Evolutionary conservation across 2,888 invertebrate species (phyloP).

Genomic region (Melanophora roralis): DNA sequence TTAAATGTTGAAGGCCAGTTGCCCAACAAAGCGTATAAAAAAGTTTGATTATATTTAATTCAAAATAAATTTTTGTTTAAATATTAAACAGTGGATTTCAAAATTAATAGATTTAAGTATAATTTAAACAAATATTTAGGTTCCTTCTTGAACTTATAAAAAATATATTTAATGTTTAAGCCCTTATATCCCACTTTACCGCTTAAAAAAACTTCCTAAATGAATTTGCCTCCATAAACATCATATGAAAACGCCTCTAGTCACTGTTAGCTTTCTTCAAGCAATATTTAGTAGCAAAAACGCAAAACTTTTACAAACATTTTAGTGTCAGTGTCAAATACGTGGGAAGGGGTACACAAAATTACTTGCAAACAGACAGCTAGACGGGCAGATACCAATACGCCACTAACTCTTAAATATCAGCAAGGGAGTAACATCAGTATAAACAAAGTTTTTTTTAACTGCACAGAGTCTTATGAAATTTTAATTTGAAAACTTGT

Average conservation of each 20-base stretch:
- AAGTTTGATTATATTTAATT: background rate
- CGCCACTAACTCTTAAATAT: constrained; percentile 22
- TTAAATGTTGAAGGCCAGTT: background rate
- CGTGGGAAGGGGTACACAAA: constrained; percentile 17
- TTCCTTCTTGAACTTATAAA: too few species aligned
- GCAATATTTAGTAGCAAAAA: constrained; percentile 8
- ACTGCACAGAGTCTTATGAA: constrained; percentile 58
- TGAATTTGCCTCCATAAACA: too few species aligned
- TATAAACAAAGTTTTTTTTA: constrained; percentile 46
- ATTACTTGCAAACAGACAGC: background rate
- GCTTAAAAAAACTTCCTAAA: too few species aligned
- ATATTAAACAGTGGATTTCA: background rate
- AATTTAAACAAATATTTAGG: too few species aligned
- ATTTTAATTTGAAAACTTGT: constrained; percentile 62
- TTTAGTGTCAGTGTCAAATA: constrained; percentile 57
- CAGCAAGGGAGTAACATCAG: background rate
- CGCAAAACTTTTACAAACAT: constrained; percentile 34
- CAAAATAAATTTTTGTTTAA: background rate
- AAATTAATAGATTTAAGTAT: too few species aligned
- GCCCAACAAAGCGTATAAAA: background rate
- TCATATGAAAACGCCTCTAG: too few species aligned
- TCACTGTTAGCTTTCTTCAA: constrained; percentile 1
- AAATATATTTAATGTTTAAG: too few species aligned
- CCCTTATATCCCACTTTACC: too few species aligned
- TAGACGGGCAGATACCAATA: background rate